These are phyloP conservation scores for Diaprepes abbreviatus DNA, from an alignment of 2,888 invertebrate genomes.

Conservation along the genomic window DNA sequence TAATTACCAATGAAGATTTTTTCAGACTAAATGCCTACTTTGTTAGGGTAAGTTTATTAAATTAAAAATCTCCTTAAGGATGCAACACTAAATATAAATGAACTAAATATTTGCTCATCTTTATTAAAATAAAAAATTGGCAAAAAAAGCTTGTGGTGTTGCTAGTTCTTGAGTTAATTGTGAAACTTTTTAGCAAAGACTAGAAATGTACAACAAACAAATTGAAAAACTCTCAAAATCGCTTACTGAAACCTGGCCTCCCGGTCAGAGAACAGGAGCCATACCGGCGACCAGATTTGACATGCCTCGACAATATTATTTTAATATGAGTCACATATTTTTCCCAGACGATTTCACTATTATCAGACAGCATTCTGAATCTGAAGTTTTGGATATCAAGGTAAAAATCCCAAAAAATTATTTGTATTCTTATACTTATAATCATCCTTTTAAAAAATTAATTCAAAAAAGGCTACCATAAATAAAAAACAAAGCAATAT, in stretches of 20 bases:
- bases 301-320: conserved; percentile 87
- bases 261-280: conserved; percentile 77
- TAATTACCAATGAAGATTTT: conserved; percentile 74
- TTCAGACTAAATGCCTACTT: conserved; percentile 82
- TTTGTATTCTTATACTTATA: no score
- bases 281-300: conserved; percentile 75
- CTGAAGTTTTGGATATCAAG: conserved; percentile 79
- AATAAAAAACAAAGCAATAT: no score
- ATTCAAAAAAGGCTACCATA: no score
- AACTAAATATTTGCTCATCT: no score
- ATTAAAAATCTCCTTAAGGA: no score
- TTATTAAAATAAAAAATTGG: no score
- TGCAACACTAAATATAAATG: no score
- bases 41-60: conserved; percentile 70
- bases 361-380: conserved; percentile 74
- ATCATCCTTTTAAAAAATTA: no score
- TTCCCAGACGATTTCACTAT: conserved; percentile 85
- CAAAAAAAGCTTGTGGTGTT: no score
- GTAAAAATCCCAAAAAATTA: no score
- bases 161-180: no score
- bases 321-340: conserved; percentile 87
- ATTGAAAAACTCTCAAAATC: conserved; percentile 57
- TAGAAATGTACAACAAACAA: conserved; percentile 57
- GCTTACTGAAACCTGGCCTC: conserved; percentile 76
- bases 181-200: conserved; percentile 59